Percentiles rank a stretch among this genome's conserved stretches.
Conservation (phyloP, 2,113 vertebrate genomes). For the Micronycteris hirsuta region DNA sequence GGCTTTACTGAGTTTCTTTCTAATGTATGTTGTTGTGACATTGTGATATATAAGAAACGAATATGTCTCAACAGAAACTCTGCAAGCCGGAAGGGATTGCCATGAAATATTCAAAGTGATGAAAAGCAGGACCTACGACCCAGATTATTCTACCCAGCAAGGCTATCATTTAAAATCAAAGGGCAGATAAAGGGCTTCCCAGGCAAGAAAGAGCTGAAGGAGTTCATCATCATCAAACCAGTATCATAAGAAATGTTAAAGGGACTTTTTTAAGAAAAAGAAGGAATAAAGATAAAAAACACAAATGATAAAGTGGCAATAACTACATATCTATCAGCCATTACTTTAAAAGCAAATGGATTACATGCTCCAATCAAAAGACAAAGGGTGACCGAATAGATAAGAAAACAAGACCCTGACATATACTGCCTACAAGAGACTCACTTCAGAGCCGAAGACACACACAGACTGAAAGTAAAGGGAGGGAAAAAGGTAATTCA, state of each 20-base stretch:
- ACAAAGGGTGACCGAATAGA: neutral
- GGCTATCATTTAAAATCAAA: no score
- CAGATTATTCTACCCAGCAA: no score
- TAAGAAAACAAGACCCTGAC: neutral
- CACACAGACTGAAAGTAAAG: no score
- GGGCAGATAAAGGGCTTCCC: no score
- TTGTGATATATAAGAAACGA: neutral
- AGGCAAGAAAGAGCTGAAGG: no score
- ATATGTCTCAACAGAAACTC: neutral
- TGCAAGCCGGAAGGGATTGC: no score
- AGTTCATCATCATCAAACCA: no score
- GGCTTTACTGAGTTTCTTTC: neutral
- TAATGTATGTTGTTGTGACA: neutral
- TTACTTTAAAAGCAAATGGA: neutral
- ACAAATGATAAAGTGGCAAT: neutral
- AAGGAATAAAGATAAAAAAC: neutral
- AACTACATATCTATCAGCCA: neutral
- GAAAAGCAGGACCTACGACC: no score
- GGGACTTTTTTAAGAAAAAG: neutral
- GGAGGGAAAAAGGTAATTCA: no score
- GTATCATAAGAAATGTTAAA: neutral
- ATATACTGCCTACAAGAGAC: neutral
- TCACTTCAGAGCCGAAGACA: neutral
- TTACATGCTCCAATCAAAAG: neutral
- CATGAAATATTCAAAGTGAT: no score